A percentile compares a stretch with the other conserved stretches of the same genome.
Conservation (phyloP, 23 tunicate species). For the Trididemnum miniatum region DNA sequence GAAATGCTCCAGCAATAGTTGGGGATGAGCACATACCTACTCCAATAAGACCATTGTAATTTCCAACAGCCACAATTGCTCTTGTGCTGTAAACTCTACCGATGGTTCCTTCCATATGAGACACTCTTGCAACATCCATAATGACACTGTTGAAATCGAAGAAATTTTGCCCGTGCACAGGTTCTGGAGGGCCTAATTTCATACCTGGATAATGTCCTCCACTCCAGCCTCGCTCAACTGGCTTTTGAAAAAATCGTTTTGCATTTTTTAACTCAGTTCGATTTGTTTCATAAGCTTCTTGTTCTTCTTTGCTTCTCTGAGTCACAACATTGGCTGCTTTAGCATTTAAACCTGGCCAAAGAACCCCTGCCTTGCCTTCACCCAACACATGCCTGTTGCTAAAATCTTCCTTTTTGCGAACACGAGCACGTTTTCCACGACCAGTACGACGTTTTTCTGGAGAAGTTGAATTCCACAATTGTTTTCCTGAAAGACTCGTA, state of each 20-base stretch:
- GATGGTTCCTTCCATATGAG: constrained; percentile 57
- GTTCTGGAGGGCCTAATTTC: constrained; percentile 44
- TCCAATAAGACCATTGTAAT: constrained; percentile 78
- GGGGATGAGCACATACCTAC: constrained; percentile 39
- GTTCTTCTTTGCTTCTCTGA: constrained; percentile 49
- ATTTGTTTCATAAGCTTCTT: constrained; percentile 8
- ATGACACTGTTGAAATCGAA: constrained; percentile 54
- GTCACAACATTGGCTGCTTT: not conserved
- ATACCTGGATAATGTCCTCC: constrained; percentile 83
- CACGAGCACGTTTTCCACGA: constrained; percentile 76
- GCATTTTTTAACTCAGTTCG: constrained; percentile 22
- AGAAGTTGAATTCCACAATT: constrained; percentile 57
- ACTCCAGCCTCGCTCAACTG: constrained; percentile 68
- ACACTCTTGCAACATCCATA: constrained; percentile 68
- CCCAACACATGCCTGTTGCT: constrained; percentile 53
- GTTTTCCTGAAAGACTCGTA: constrained; percentile 8
- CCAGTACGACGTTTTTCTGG: constrained; percentile 57
- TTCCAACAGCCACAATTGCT: constrained; percentile 77
- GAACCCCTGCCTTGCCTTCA: constrained; percentile 58
- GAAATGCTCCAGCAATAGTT: constrained; percentile 51
- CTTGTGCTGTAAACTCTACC: constrained; percentile 68
- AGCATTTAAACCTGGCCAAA: constrained; percentile 88
- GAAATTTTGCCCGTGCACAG: constrained; percentile 30
- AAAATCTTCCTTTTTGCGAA: constrained; percentile 48
- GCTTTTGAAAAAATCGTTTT: not conserved